Evolutionary conservation across 2,888 invertebrate species (phyloP).

Genomic region (Phymatocera aterrima): DNA sequence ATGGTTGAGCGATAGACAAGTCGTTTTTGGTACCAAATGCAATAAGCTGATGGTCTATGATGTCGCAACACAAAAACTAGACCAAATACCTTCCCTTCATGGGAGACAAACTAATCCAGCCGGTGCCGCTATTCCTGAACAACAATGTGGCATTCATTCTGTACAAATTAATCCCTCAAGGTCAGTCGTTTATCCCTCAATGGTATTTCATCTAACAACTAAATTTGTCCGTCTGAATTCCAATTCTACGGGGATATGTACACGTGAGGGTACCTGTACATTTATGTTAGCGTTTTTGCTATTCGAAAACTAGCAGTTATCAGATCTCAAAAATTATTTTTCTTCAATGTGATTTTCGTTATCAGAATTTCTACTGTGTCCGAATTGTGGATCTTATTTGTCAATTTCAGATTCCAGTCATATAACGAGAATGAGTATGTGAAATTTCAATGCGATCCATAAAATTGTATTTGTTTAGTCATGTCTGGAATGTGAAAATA

Average conservation of each 20-base stretch:
- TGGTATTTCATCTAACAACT: neutral
- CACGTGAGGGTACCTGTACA: too few species aligned
- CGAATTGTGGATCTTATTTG: too few species aligned
- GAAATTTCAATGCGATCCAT: too few species aligned
- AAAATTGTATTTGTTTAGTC: too few species aligned
- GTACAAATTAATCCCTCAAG: constrained; percentile 94
- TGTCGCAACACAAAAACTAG: constrained; percentile 89
- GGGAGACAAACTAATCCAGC: constrained; percentile 78
- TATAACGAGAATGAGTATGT: too few species aligned
- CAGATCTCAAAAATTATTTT: too few species aligned
- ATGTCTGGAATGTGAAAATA: too few species aligned
- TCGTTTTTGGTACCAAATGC: constrained; percentile 98
- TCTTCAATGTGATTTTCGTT: too few species aligned
- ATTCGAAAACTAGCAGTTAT: too few species aligned
- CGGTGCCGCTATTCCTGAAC: constrained; percentile 78
- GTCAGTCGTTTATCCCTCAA: constrained; percentile 58
- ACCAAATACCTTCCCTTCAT: constrained; percentile 91
- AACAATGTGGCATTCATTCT: constrained; percentile 94
- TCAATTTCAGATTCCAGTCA: too few species aligned
- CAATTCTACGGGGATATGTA: neutral
- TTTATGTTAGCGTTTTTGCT: too few species aligned
- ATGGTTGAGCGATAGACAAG: constrained; percentile 96
- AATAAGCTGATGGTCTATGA: constrained; percentile 97
- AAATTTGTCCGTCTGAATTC: neutral
- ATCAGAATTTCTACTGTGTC: too few species aligned